These are phyloP conservation scores for Poeciliopsis retropinna DNA, from an alignment of 2,113 vertebrate genomes.

Conservation along the genomic window DNA sequence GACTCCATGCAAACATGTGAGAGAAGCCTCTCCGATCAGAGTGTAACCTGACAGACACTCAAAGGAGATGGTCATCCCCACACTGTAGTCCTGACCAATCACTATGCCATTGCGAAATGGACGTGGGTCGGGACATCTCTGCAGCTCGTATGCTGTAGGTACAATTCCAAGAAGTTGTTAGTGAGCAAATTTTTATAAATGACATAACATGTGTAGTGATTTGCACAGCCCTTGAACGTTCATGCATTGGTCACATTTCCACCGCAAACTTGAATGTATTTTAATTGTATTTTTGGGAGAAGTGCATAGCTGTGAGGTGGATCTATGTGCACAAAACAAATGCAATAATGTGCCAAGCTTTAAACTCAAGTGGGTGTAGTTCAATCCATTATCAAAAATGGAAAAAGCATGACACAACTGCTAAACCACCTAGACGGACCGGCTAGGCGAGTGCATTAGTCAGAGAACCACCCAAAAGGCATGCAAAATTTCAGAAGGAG, in stretches of 20 bases:
- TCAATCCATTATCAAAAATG: background rate
- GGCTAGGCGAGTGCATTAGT: background rate
- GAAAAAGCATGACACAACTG: background rate
- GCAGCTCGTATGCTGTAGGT: slow-evolving; percentile 89
- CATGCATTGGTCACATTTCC: background rate
- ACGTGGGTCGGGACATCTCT: slow-evolving; percentile 94
- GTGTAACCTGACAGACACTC: slow-evolving; percentile 94
- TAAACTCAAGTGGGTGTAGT: background rate
- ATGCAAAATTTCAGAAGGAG: background rate
- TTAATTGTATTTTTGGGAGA: background rate
- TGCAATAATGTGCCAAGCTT: background rate
- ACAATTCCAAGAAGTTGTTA: background rate
- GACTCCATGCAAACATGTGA: slow-evolving; percentile 95
- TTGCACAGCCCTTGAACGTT: background rate
- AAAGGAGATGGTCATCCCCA: slow-evolving; percentile 95
- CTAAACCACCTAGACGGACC: background rate
- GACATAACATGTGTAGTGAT: background rate
- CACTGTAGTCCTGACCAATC: slow-evolving; percentile 92
- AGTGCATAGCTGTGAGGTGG: background rate
- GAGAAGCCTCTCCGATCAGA: slow-evolving; percentile 89
- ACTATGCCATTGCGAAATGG: slow-evolving; percentile 95
- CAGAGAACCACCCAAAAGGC: background rate
- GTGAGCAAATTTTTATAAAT: background rate
- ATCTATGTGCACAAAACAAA: background rate
- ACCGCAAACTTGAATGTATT: background rate